Conservation (phyloP, 2,113 vertebrate genomes). For the Grammomys dolichurus region DNA sequence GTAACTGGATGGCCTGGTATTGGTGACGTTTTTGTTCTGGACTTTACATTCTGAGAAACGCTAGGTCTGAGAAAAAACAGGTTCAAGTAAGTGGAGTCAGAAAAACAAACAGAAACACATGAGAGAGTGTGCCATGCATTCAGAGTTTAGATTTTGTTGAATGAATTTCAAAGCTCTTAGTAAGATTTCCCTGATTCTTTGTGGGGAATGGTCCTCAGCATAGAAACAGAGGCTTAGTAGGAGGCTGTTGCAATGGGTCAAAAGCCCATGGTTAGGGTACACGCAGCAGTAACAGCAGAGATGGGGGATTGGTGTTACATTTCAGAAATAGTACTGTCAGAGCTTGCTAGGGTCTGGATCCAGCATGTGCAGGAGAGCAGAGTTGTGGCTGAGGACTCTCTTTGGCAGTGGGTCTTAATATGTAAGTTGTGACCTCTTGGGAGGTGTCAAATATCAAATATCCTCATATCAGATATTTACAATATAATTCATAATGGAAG, state of each 20-base stretch:
- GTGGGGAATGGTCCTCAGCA: neutral
- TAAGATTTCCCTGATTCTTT: neutral
- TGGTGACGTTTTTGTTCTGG: neutral
- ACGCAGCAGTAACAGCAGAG: neutral
- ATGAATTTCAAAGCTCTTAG: neutral
- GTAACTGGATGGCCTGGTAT: neutral
- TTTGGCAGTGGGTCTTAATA: no score
- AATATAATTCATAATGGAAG: neutral
- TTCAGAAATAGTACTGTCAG: neutral
- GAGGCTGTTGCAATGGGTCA: neutral
- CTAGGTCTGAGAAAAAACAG: neutral
- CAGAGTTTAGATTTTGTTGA: neutral
- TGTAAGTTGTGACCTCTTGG: neutral
- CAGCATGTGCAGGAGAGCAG: neutral
- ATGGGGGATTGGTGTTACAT: neutral
- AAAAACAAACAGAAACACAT: neutral
- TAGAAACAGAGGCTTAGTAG: neutral
- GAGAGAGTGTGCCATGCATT: neutral
- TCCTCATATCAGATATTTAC: neutral
- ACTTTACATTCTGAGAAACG: neutral
- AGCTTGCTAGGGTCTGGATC: neutral
- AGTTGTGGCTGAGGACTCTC: neutral
- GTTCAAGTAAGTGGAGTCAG: neutral
- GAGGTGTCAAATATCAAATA: neutral
- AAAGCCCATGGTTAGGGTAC: accelerated